Conservation (phyloP, 2,113 vertebrate genomes). For the Dicerorhinus sumatrensis region DNA sequence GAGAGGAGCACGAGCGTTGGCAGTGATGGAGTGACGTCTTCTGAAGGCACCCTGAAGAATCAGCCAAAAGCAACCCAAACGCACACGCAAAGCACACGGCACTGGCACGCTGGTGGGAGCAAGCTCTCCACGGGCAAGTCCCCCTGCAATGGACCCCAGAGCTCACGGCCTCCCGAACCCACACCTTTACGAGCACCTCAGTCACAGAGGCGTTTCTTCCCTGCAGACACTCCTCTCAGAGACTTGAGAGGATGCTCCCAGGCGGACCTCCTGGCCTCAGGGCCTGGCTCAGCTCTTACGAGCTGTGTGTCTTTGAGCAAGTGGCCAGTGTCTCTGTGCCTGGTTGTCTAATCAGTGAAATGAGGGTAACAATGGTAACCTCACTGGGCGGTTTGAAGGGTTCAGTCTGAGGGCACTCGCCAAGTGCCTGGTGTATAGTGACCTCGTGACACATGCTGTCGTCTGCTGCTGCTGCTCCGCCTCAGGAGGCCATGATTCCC, state of each 20-base stretch:
- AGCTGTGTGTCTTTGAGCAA: not conserved
- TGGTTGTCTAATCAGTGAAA: not conserved
- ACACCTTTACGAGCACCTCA: not conserved
- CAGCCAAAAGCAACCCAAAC: fast-evolving
- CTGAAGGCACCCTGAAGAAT: fast-evolving
- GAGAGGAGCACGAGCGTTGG: fast-evolving
- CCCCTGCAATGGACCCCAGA: not conserved
- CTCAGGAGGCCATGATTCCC: not conserved
- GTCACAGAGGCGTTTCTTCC: not conserved
- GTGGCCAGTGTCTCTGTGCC: not conserved
- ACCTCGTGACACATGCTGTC: fast-evolving
- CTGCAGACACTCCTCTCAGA: not conserved
- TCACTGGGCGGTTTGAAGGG: not conserved
- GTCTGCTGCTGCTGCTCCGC: not conserved
- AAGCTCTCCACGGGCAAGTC: fast-evolving
- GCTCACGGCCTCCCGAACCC: too few relatives aligned
- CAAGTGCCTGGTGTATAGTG: not conserved
- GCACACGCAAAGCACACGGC: not conserved
- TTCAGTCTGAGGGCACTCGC: too few relatives aligned
- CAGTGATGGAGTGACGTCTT: not conserved
- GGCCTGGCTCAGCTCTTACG: not conserved
- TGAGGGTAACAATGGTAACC: not conserved
- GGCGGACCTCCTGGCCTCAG: not conserved
- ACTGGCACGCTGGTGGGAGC: fast-evolving
- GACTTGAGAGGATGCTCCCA: fast-evolving